These are phyloP conservation scores for Schizaphis graminum DNA, from an alignment of 2,888 invertebrate genomes.

Conservation along the genomic window DNA sequence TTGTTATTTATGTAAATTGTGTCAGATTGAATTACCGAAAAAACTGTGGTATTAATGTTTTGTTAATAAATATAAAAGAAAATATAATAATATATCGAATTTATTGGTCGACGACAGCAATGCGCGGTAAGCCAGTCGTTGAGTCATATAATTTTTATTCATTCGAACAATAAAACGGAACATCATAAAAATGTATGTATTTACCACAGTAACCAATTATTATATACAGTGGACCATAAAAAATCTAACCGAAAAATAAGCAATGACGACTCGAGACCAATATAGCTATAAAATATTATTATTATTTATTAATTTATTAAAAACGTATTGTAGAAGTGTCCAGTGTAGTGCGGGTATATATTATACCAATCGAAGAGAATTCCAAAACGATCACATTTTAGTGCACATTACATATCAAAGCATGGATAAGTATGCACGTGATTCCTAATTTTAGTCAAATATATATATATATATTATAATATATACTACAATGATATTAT, in stretches of 20 bases:
- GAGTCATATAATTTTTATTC: neutral
- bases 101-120: slow-evolving; percentile 4
- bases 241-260: neutral
- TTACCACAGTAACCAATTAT: neutral
- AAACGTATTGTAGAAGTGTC: neutral
- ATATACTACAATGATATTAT: neutral
- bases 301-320: neutral
- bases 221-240: neutral
- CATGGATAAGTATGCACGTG: neutral
- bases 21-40: neutral
- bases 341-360: neutral
- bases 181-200: neutral
- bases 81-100: neutral
- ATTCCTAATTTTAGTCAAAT: neutral
- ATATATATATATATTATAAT: no score
- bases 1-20: neutral
- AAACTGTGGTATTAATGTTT: neutral
- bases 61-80: neutral
- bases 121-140: neutral
- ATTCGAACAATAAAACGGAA: neutral
- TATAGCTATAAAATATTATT: neutral
- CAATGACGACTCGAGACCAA: neutral
- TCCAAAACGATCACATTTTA: neutral
- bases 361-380: neutral
- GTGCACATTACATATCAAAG: neutral